Conservation (phyloP, 2,888 invertebrate species). For the Parnassius mnemosyne region DNA sequence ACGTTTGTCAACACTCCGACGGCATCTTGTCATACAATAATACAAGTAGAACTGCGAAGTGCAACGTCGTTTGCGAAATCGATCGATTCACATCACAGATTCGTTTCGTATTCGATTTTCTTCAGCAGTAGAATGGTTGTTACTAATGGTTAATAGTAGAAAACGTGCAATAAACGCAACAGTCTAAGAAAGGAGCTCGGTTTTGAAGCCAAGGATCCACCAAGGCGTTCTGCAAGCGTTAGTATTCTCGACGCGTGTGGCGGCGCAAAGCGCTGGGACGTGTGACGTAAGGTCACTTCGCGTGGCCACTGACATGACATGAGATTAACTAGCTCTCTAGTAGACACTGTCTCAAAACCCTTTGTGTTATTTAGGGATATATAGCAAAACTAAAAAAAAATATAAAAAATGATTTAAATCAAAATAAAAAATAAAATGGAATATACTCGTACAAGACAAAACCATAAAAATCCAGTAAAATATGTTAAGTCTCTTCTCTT, state of each 20-base stretch:
- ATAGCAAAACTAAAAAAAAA: neutral
- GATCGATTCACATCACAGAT: slow-evolving; percentile 14
- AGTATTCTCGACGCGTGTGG: slow-evolving; percentile 73
- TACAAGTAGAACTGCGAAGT: slow-evolving; percentile 5
- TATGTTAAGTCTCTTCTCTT: no score
- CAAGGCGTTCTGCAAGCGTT: slow-evolving; percentile 74
- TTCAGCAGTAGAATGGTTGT: slow-evolving; percentile 34
- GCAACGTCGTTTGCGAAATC: slow-evolving; percentile 24
- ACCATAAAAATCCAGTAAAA: neutral
- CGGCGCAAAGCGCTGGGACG: slow-evolving; percentile 62
- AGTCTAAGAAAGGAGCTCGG: slow-evolving; percentile 76
- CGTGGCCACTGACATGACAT: slow-evolving; percentile 68
- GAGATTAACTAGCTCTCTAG: slow-evolving; percentile 63
- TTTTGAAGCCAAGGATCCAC: slow-evolving; percentile 80
- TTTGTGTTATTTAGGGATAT: neutral
- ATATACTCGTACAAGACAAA: neutral
- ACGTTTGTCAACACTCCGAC: slow-evolving; percentile 22
- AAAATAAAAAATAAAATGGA: neutral
- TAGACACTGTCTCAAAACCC: slow-evolving; percentile 24
- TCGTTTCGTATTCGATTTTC: slow-evolving; percentile 21
- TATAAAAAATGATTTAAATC: no score
- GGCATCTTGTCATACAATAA: slow-evolving; percentile 23
- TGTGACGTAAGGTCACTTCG: slow-evolving; percentile 75
- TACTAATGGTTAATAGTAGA: slow-evolving; percentile 50
- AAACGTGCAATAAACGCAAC: slow-evolving; percentile 65